Evolutionary conservation across 2,888 invertebrate species (phyloP).

Genomic region (Agonum fuliginosum): DNA sequence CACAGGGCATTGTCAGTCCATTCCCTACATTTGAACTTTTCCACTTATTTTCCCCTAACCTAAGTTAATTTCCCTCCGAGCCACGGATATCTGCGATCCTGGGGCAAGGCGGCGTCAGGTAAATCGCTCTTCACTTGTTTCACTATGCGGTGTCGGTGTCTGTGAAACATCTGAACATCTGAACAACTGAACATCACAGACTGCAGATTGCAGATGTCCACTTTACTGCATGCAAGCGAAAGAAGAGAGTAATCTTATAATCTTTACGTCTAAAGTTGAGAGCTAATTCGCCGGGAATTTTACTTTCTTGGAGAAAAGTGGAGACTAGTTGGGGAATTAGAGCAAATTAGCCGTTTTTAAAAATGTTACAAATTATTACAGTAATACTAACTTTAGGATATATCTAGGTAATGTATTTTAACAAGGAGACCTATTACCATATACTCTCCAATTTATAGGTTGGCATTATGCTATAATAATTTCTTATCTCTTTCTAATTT

Average conservation of each 20-base stretch:
- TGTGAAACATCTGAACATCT: constrained; percentile 19
- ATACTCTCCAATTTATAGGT: too few relatives aligned
- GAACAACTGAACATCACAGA: not conserved
- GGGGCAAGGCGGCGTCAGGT: not conserved
- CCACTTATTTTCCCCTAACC: not conserved
- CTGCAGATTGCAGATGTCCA: not conserved
- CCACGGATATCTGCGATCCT: constrained; percentile 49
- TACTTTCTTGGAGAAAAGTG: too few relatives aligned
- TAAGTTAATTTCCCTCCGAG: not conserved
- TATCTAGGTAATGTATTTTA: too few relatives aligned
- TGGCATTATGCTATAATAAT: too few relatives aligned
- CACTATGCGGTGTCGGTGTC: constrained; percentile 7
- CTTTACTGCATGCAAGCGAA: constrained; percentile 15
- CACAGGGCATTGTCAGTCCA: not conserved
- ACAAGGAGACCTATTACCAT: too few relatives aligned
- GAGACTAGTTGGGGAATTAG: too few relatives aligned
- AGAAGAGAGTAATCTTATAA: not conserved
- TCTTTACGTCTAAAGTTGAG: too few relatives aligned
- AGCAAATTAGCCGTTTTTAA: too few relatives aligned
- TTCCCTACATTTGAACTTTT: not conserved
- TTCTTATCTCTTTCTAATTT: too few relatives aligned
- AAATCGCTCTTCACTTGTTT: constrained; percentile 28
- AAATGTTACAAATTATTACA: too few relatives aligned
- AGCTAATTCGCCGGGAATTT: too few relatives aligned
- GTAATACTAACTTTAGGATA: too few relatives aligned